Evolutionary conservation across 2,888 invertebrate species (phyloP), one percentile per base, ranked within the genome.

Genomic region (Prenolepis imparis): DNA sequence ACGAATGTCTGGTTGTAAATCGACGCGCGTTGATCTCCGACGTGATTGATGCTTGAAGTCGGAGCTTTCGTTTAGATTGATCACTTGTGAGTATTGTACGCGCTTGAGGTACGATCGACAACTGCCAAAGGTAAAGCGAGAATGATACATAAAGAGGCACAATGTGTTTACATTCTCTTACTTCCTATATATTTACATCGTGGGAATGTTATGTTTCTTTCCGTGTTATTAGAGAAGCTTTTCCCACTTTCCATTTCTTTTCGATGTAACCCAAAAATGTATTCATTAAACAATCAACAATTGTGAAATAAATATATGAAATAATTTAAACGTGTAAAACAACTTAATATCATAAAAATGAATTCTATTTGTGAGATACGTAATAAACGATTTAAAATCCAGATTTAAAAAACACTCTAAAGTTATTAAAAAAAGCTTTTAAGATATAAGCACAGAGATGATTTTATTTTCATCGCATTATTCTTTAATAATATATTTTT

Each of bases 21-120:
- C 36, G 44, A 32, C n/a, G 39, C 72, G 36, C 70, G 41, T 80
- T 70, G 72, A 78, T 70, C 70, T 70, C 70, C 39, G 12, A 59
- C 59, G 36, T 72, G 59, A 80, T 80, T 70, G 44, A 80, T 72
- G 41, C 18, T 8, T 59, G 36, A 52, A 59, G 24, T 80, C 57
- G 59, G 44, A 59, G 44, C 67, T 77, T n/a, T 28, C 24, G 24
- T 18, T 48, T 48, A 32, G 68, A 78, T 78, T 68, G 68, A 68
- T 78, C 70, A 57, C 4, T 59, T 41, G 39, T 67, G 57, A 78
- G 57, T 68, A 78, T 68, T 41, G 78, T 68, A 57, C 59, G 24
- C 57, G 32, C 41, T 78, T 18, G 15, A 78, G 28, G n/a, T 32
- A 8, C 68, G 12, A 70, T 41, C 41, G 18, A 11, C 21, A 28